Base-by-base conservation (phyloP, 2,797 vertebrate genomes). In the Sibirionetta formosa region DNA sequence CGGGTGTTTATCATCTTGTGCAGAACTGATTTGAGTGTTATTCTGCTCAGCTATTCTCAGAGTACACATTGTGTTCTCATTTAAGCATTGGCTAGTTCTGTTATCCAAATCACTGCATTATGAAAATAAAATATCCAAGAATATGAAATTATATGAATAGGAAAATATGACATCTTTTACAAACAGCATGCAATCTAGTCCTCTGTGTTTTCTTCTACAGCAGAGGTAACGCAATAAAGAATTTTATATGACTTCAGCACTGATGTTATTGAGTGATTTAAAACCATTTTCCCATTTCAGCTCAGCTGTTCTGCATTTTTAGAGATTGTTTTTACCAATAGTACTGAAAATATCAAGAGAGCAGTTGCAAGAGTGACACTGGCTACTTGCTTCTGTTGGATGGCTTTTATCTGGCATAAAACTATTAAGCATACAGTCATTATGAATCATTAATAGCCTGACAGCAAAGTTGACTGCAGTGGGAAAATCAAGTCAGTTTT, bases 391-490 rank as follows among this genome's bases (percentile, higher is more conserved):
- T 97, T 94, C 91, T 96, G 51, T 97, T 97, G 94, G 93, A 97
- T 0, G n/a, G 94, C 96, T 98, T 98, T 98, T 97, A 97, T 98
- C 97, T 97, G 94, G 86, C 96, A 97, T 98, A 96, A 97, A 98
- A 97, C 56, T 95, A 97, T 97, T 97, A 97, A 97, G 96, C 94
- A 96, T 93, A 96, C 89, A 97, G 91, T 98, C 92, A 98, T 98
- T 98, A 98, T 98, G 98, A 98, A 98, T 98, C 98, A 98, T 98
- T 98, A 98, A 98, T 98, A 97, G 95, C 96, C 90, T 98, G 98
- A 98, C 98, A 98, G 97, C 96, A 96, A 97, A 97, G 97, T 97
- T 98, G 97, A 97, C 97, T 98, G 97, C 92, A 96, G 93, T 97
- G 97, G 97, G 97, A 98, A 98, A 98, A 98, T 97, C 97, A 98